Percentiles rank a stretch among this genome's conserved stretches.
Conservation (phyloP, 2,797 vertebrate genomes). For the Danio choprae region DNA sequence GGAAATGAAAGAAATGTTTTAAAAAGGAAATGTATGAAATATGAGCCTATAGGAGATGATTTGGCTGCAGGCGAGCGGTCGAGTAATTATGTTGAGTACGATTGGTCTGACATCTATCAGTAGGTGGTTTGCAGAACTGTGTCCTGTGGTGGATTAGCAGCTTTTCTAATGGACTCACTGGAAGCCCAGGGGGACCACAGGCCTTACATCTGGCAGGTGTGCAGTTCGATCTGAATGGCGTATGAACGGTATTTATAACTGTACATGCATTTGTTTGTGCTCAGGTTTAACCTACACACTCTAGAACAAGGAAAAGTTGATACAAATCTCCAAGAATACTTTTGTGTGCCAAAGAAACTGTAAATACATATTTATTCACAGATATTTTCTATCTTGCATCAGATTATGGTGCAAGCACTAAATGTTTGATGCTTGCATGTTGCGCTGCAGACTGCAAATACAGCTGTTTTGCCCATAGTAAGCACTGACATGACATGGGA, state of each 20-base stretch:
- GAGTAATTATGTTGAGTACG: conserved; percentile 28
- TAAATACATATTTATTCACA: no score
- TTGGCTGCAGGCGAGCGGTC: conserved; percentile 7
- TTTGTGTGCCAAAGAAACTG: no score
- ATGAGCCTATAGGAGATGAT: conserved; percentile 21
- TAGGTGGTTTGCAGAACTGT: conserved; percentile 23
- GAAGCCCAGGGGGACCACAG: neutral
- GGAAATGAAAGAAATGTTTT: neutral
- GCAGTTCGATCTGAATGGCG: neutral
- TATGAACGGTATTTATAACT: conserved; percentile 8
- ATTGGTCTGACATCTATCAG: conserved; percentile 32
- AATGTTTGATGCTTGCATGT: no score
- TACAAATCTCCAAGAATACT: no score
- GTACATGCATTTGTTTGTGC: neutral
- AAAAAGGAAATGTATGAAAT: conserved; percentile 41
- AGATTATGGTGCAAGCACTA: no score
- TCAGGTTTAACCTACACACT: neutral
- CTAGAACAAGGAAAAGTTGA: neutral
- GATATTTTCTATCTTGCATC: no score
- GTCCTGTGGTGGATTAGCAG: conserved; percentile 37
- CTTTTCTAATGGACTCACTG: conserved; percentile 19
- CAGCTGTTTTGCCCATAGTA: no score
- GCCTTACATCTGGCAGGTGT: conserved; percentile 28
- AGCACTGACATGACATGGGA: no score
- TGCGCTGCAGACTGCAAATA: no score